Conservation (phyloP, 2,113 vertebrate species). For the Larimichthys polyactis region DNA sequence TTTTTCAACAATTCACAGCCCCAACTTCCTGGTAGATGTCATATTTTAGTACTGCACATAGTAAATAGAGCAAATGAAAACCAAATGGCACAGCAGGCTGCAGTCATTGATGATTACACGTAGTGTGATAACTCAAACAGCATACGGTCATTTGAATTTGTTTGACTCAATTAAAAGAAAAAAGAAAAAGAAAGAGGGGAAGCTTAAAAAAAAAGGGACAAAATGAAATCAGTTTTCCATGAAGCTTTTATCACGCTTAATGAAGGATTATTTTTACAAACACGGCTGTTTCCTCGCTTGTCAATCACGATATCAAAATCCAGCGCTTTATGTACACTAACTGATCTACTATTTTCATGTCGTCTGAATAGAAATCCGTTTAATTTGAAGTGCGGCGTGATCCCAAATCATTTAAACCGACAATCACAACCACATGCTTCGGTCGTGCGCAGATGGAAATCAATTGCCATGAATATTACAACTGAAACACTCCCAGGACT, state of each 20-base stretch:
- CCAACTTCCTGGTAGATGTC: slow-evolving; percentile 56
- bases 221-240: slow-evolving; percentile 63
- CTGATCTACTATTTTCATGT: slow-evolving; percentile 74
- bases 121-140: slow-evolving; percentile 56
- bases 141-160: slow-evolving; percentile 71
- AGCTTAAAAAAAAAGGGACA: slow-evolving; percentile 26
- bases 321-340: slow-evolving; percentile 80
- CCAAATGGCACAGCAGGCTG: slow-evolving; percentile 72
- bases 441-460: slow-evolving; percentile 46
- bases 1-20: slow-evolving; percentile 46
- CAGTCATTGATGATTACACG: slow-evolving; percentile 63
- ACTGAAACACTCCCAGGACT: background rate
- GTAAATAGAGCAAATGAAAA: slow-evolving; percentile 67
- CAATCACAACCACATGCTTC: slow-evolving; percentile 52
- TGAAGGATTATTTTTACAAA: slow-evolving; percentile 89
- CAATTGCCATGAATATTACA: slow-evolving; percentile 35
- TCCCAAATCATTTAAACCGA: slow-evolving; percentile 50
- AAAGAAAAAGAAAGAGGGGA: slow-evolving; percentile 35
- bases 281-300: slow-evolving; percentile 90
- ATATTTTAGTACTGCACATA: slow-evolving; percentile 46
- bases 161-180: slow-evolving; percentile 73
- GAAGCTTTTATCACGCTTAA: slow-evolving; percentile 84
- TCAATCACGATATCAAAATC: slow-evolving; percentile 88
- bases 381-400: slow-evolving; percentile 47
- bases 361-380: slow-evolving; percentile 59